phyloP scores from a whole-genome alignment of 2,797 vertebrate genomes.

The Valencia hispanica region DNA sequence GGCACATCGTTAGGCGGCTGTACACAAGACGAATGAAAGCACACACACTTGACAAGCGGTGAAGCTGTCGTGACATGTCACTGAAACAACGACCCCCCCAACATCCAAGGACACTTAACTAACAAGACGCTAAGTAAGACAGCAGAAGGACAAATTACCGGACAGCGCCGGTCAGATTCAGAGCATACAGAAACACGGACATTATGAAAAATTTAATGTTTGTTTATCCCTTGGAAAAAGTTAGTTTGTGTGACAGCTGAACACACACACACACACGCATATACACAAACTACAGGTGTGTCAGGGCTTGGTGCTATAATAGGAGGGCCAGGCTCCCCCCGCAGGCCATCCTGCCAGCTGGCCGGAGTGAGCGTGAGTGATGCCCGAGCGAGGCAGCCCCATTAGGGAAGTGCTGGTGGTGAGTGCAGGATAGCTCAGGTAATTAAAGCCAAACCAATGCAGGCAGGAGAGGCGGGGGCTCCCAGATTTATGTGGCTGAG shows the following conservation, averaged over 20 bases:
- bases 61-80: slow-evolving; percentile 54
- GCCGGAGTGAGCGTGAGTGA: slow-evolving; percentile 74
- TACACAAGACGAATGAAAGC: slow-evolving; percentile 56
- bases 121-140: slow-evolving; percentile 36
- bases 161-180: slow-evolving; percentile 17
- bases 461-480: slow-evolving; percentile 71
- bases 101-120: slow-evolving; percentile 54
- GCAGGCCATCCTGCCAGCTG: slow-evolving; percentile 77
- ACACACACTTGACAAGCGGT: slow-evolving; percentile 50
- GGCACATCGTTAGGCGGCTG: slow-evolving; percentile 69
- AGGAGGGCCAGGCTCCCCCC: slow-evolving; percentile 69
- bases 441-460: slow-evolving; percentile 80
- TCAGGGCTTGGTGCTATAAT: slow-evolving; percentile 74
- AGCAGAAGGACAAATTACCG: slow-evolving; percentile 41
- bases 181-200: slow-evolving; percentile 33
- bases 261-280: slow-evolving; percentile 27
- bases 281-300: slow-evolving; percentile 66
- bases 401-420: slow-evolving; percentile 78
- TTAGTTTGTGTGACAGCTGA: slow-evolving; percentile 56
- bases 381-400: slow-evolving; percentile 72
- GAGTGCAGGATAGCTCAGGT: slow-evolving; percentile 77
- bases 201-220: slow-evolving; percentile 7
- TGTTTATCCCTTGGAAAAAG: slow-evolving; percentile 22
- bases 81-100: slow-evolving; percentile 47
- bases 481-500: slow-evolving; percentile 80